A percentile compares a stretch with the other conserved stretches of the same genome.
Evolutionary conservation across 2,797 vertebrate species (phyloP).

Genomic region (Bovichtus diacanthus): DNA sequence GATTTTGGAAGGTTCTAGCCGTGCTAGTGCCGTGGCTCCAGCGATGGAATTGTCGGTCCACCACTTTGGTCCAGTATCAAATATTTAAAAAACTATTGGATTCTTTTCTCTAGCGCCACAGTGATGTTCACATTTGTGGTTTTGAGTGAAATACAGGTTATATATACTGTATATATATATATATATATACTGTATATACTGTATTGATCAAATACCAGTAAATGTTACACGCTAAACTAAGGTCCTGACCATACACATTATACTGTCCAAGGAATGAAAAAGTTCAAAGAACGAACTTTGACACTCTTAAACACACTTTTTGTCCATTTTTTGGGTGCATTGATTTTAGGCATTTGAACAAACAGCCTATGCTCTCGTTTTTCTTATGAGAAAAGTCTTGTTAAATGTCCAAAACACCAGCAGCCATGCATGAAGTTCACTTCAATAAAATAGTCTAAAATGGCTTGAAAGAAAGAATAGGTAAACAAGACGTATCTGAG

Average conservation of each 20-base stretch:
- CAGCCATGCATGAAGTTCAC: not conserved
- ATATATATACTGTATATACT: no score
- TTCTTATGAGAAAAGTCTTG: not conserved
- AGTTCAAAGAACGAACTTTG: not conserved
- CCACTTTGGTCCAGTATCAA: not conserved
- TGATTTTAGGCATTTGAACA: not conserved
- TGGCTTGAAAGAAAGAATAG: not conserved
- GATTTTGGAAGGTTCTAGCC: not conserved
- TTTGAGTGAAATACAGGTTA: no score
- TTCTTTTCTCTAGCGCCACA: no score
- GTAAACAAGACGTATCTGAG: not conserved
- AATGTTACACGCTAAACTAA: not conserved
- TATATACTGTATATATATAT: no score
- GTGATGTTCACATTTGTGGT: no score
- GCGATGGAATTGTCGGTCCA: not conserved
- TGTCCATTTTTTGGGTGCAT: not conserved
- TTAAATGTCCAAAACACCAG: not conserved
- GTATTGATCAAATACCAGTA: not conserved
- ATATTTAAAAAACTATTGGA: no score
- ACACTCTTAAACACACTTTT: no score
- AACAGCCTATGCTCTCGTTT: not conserved
- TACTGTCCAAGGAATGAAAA: not conserved
- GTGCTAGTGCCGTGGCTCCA: not conserved
- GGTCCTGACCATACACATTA: not conserved
- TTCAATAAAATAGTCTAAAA: not conserved